Evolutionary conservation across 2,113 vertebrate species (phyloP).

Genomic region (Cygnus atratus): DNA sequence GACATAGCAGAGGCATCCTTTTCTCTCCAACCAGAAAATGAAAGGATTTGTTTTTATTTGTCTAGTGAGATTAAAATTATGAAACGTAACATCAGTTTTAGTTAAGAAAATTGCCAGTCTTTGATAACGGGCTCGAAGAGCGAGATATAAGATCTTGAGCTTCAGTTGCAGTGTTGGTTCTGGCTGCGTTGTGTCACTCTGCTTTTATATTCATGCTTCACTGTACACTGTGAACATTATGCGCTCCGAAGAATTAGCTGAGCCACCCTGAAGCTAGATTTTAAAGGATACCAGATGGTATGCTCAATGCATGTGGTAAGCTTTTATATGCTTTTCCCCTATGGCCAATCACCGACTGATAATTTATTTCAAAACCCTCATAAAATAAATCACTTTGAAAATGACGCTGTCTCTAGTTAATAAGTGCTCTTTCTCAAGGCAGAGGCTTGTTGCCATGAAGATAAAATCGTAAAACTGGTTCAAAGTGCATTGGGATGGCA

Average conservation of each 20-base stretch:
- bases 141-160: background rate
- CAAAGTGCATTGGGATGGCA: conserved; percentile 38
- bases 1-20: background rate
- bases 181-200: background rate
- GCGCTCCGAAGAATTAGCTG: conserved; percentile 37
- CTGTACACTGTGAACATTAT: conserved; percentile 11
- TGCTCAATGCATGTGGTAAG: conserved; percentile 35
- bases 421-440: conserved; percentile 56
- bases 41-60: background rate
- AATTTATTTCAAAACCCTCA: conserved; percentile 61
- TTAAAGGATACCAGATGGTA: conserved; percentile 68
- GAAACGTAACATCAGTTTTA: background rate
- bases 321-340: conserved; percentile 61
- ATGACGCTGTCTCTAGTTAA: conserved; percentile 33
- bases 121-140: background rate
- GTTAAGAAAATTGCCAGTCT: background rate
- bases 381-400: conserved; percentile 54
- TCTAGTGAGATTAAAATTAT: background rate
- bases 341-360: conserved; percentile 53
- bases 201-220: conserved; percentile 26
- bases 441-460: conserved; percentile 43
- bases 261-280: conserved; percentile 60
- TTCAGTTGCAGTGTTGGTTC: background rate
- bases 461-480: conserved; percentile 58
- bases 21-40: background rate